Conservation (phyloP, 1,140 invertebrate genomes). For the Periplaneta americana region DNA sequence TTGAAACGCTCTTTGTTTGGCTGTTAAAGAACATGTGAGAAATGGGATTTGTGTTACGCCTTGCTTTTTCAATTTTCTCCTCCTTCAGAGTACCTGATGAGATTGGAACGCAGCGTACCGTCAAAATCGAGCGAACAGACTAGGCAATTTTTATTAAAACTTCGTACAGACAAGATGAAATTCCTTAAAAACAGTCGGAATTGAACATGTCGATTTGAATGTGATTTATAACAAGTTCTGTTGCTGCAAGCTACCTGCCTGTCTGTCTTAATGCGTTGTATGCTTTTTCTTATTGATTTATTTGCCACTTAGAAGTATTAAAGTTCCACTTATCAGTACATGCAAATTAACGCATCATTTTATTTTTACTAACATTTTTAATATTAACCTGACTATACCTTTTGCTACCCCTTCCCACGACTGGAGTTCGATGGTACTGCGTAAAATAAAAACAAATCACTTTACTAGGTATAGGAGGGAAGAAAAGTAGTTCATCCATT, state of each 20-base stretch:
- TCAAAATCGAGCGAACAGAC: neutral
- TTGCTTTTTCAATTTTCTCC: neutral
- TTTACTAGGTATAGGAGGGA: no score
- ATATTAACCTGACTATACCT: no score
- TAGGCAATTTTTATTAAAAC: neutral
- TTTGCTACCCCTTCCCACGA: no score
- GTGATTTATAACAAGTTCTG: neutral
- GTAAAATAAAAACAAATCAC: no score
- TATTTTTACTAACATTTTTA: no score
- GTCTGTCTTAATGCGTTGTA: no score
- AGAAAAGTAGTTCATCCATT: no score
- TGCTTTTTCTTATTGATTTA: no score
- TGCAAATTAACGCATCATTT: no score
- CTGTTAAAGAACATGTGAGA: neutral
- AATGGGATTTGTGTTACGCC: neutral
- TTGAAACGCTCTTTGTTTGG: neutral
- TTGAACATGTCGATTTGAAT: neutral
- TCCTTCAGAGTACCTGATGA: neutral
- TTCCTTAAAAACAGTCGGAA: neutral
- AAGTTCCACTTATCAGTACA: no score
- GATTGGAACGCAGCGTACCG: neutral
- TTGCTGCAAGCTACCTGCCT: neutral
- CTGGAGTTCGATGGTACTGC: no score
- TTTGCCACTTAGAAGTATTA: no score
- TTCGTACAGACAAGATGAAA: neutral